A percentile compares a stretch with the other conserved stretches of the same genome.
Evolutionary conservation across 2,888 invertebrate genomes (phyloP).

Genomic region (Tipula unca): DNA sequence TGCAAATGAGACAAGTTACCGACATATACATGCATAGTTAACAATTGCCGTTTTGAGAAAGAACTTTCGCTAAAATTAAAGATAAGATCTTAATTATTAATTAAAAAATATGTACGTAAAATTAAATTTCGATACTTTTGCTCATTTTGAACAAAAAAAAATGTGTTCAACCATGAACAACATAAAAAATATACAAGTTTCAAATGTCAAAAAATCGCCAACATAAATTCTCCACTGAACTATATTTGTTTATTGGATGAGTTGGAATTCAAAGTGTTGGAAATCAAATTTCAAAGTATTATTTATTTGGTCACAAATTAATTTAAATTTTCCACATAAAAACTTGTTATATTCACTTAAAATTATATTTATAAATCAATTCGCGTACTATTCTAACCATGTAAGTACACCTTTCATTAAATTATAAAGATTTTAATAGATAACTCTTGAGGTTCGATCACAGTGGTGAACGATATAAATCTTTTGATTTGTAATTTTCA

Average conservation of each 20-base stretch:
- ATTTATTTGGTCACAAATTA: background rate
- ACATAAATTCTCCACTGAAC: background rate
- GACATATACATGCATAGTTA: no score
- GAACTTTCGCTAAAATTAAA: no score
- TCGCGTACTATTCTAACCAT: background rate
- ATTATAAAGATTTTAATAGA: background rate
- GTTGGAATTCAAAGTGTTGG: conserved; percentile 21
- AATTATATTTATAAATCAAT: background rate
- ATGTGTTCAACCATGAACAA: background rate
- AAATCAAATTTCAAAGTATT: background rate
- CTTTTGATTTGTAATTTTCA: background rate
- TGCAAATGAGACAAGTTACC: no score
- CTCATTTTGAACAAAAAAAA: background rate
- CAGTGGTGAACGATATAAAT: background rate
- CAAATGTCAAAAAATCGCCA: background rate
- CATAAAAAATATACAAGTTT: background rate
- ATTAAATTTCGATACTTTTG: no score
- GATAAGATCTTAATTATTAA: no score
- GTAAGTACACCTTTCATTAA: background rate
- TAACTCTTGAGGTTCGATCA: background rate
- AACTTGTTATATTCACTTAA: background rate
- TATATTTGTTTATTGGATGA: conserved; percentile 1
- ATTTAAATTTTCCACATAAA: background rate
- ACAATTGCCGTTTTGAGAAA: no score
- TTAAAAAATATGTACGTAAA: no score